Percentiles rank a stretch among this genome's conserved stretches.
These are phyloP conservation scores for Phrynocephalus vlangalii DNA, from an alignment of 2,797 vertebrate species.

Conservation along the genomic window DNA sequence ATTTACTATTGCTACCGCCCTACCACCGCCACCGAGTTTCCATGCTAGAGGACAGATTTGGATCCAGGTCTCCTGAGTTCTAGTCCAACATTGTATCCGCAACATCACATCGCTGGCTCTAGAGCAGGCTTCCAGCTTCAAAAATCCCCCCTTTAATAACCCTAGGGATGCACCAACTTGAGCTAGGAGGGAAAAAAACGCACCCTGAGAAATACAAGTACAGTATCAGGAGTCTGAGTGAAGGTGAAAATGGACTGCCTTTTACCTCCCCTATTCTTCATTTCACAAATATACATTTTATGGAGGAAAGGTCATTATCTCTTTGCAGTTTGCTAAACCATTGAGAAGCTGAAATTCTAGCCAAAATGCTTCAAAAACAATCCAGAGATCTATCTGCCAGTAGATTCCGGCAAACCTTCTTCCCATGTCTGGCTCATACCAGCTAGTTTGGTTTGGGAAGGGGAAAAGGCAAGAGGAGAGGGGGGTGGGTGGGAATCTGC, in stretches of 20 bases:
- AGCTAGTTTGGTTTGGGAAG: slow-evolving; percentile 11
- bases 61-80: too few species aligned
- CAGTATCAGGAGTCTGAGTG: not conserved
- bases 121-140: too few species aligned
- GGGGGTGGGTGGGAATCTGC: not conserved
- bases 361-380: not conserved
- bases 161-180: not conserved
- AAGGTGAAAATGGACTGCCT: too few species aligned
- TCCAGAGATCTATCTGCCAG: too few species aligned
- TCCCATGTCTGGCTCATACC: slow-evolving; percentile 18
- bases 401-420: too few species aligned
- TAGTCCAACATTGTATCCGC: not conserved
- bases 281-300: not conserved
- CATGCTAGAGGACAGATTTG: too few species aligned
- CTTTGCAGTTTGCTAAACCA: not conserved
- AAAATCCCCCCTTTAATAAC: too few species aligned
- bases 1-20: too few species aligned
- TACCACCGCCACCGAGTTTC: too few species aligned
- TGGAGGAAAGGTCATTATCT: not conserved
- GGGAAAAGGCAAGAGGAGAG: not conserved
- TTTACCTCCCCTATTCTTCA: not conserved
- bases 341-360: not conserved
- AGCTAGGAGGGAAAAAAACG: not conserved
- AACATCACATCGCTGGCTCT: too few species aligned
- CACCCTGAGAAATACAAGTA: not conserved